phyloP scores from a whole-genome alignment of 2,888 invertebrate genomes.

The Aporophyla lueneburgensis region DNA sequence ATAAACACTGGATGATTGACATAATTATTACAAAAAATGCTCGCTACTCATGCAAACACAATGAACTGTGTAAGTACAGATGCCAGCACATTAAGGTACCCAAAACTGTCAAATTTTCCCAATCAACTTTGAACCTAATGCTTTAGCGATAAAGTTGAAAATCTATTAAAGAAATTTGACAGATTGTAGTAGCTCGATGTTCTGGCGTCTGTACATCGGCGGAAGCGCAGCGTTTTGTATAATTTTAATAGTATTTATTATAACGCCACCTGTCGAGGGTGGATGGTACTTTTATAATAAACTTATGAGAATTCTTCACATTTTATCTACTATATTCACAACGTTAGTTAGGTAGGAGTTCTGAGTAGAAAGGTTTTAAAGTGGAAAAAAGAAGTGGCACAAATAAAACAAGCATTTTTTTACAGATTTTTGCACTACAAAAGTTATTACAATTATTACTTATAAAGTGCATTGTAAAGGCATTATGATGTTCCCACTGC shows the following conservation, averaged over 20 bases:
- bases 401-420: no score
- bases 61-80: not conserved
- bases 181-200: no score
- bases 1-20: constrained; percentile 42
- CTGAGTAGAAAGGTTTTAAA: not conserved
- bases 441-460: no score
- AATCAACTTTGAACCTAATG: no score
- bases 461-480: no score
- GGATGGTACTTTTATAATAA: constrained; percentile 20
- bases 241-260: constrained; percentile 34
- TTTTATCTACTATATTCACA: not conserved
- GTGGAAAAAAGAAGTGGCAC: no score
- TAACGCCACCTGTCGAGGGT: constrained; percentile 38
- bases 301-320: not conserved
- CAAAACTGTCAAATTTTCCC: no score
- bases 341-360: not conserved
- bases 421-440: no score
- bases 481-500: no score
- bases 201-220: not conserved
- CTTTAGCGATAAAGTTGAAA: no score
- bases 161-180: no score
- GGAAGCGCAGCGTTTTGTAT: constrained; percentile 37
- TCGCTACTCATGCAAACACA: constrained; percentile 38
- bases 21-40: constrained; percentile 45
- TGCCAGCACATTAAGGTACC: no score